A percentile compares a stretch with the other conserved stretches of the same genome.
These are phyloP conservation scores for Chaenocephalus aceratus DNA, from an alignment of 2,113 vertebrate genomes.

Conservation along the genomic window DNA sequence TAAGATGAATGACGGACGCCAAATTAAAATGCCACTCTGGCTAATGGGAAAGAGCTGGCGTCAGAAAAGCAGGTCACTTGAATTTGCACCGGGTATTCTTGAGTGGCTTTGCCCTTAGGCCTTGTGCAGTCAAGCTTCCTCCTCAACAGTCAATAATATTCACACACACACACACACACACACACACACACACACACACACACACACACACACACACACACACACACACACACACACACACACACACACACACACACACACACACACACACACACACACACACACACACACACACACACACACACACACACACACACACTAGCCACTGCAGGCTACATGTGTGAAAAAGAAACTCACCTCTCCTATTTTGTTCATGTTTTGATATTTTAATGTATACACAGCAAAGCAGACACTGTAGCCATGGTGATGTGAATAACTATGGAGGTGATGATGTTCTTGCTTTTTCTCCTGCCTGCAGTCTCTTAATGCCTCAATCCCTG, in stretches of 20 bases:
- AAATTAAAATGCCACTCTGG: constrained; percentile 80
- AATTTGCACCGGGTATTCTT: constrained; percentile 79
- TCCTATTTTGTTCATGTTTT: not conserved
- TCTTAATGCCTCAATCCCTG: constrained; percentile 54
- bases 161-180: constrained; percentile 18
- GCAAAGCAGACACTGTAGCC: not conserved
- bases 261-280: constrained; percentile 24
- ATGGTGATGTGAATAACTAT: constrained; percentile 18
- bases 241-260: constrained; percentile 18
- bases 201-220: constrained; percentile 24
- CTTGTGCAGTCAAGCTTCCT: constrained; percentile 58
- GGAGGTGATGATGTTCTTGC: constrained; percentile 22
- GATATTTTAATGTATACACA: constrained; percentile 21
- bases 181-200: constrained; percentile 18
- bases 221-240: constrained; percentile 11
- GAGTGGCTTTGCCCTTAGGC: constrained; percentile 72
- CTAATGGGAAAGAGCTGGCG: constrained; percentile 69
- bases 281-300: too few species aligned
- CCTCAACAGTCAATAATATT: constrained; percentile 67
- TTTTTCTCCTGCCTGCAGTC: constrained; percentile 4
- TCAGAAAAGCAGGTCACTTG: constrained; percentile 78
- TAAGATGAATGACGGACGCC: constrained; percentile 77
- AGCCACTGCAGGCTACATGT: constrained; percentile 9
- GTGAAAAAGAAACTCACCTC: constrained; percentile 5
- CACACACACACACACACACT: not conserved